These are phyloP conservation scores for Misgurnus mizolepis DNA, from an alignment of 2,113 vertebrate genomes.

Conservation along the genomic window DNA sequence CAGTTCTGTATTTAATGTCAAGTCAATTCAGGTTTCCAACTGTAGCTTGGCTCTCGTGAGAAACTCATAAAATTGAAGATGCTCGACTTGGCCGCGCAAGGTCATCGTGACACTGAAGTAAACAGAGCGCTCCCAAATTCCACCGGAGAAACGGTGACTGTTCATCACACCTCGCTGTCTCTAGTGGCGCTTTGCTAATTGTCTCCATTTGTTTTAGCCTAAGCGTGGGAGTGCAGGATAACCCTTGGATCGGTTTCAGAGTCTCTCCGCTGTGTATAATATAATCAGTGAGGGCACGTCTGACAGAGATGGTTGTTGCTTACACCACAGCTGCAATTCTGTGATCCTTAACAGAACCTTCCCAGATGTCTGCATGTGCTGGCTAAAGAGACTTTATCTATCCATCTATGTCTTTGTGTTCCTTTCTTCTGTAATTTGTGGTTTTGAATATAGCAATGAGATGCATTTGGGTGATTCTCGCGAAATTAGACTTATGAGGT, in stretches of 20 bases:
- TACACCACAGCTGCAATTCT: neutral
- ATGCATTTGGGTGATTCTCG: no score
- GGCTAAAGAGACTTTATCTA: neutral
- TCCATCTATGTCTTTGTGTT: no score
- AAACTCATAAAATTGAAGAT: slow-evolving; percentile 16
- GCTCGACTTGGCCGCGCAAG: neutral
- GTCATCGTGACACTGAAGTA: neutral
- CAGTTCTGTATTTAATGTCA: slow-evolving; percentile 22
- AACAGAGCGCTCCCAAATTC: neutral
- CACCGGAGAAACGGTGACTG: neutral
- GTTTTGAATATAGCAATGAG: no score
- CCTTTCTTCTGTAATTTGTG: no score
- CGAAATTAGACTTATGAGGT: no score
- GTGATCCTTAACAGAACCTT: slow-evolving; percentile 10
- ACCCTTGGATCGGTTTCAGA: slow-evolving; percentile 1
- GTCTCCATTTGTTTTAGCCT: neutral
- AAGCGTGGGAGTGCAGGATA: neutral
- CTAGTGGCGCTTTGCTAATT: neutral
- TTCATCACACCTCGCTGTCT: neutral
- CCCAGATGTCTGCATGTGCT: neutral
- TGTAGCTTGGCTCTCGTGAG: slow-evolving; percentile 13
- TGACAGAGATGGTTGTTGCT: neutral
- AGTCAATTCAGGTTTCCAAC: slow-evolving; percentile 7
- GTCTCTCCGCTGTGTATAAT: neutral
- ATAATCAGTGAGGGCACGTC: slow-evolving; percentile 12